These are phyloP conservation scores for Drosophila multiciliata DNA, from an alignment of 2,888 invertebrate species.

Conservation along the genomic window DNA sequence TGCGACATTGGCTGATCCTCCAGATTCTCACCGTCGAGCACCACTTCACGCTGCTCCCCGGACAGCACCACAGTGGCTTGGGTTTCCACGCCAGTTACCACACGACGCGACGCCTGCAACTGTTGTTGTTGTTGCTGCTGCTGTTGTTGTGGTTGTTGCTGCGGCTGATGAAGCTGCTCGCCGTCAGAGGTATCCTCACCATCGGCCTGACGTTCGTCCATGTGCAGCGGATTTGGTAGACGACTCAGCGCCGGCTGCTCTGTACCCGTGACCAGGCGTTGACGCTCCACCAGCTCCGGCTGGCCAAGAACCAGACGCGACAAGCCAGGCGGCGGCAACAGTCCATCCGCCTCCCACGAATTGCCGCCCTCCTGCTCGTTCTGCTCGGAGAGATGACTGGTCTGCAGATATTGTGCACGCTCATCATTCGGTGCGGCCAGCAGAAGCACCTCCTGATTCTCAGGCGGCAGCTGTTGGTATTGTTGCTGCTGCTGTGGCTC, in stretches of 20 bases:
- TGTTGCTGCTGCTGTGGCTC: slow-evolving; percentile 85
- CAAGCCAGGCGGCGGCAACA: slow-evolving; percentile 88
- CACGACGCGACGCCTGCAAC: slow-evolving; percentile 14
- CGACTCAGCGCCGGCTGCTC: slow-evolving; percentile 86
- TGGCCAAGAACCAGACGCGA: slow-evolving; percentile 89
- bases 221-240: slow-evolving; percentile 81
- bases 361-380: slow-evolving; percentile 72
- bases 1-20: slow-evolving; percentile 77
- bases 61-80: slow-evolving; percentile 60
- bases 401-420: slow-evolving; percentile 91
- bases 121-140: slow-evolving; percentile 69
- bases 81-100: slow-evolving; percentile 84
- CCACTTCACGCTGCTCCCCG: slow-evolving; percentile 86
- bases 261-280: slow-evolving; percentile 83
- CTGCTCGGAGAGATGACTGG: slow-evolving; percentile 89
- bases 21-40: slow-evolving; percentile 88
- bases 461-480: slow-evolving; percentile 67
- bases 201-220: slow-evolving; percentile 85
- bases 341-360: slow-evolving; percentile 84
- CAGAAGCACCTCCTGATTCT: slow-evolving; percentile 86
- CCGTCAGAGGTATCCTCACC: slow-evolving; percentile 84
- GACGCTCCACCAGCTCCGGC: slow-evolving; percentile 86
- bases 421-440: slow-evolving; percentile 87
- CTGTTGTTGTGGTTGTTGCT: slow-evolving; percentile 17
- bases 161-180: slow-evolving; percentile 51